Evolutionary conservation across 2,888 invertebrate genomes (phyloP), one percentile per base, ranked within the genome.

Genomic region (Lasius platythorax): DNA sequence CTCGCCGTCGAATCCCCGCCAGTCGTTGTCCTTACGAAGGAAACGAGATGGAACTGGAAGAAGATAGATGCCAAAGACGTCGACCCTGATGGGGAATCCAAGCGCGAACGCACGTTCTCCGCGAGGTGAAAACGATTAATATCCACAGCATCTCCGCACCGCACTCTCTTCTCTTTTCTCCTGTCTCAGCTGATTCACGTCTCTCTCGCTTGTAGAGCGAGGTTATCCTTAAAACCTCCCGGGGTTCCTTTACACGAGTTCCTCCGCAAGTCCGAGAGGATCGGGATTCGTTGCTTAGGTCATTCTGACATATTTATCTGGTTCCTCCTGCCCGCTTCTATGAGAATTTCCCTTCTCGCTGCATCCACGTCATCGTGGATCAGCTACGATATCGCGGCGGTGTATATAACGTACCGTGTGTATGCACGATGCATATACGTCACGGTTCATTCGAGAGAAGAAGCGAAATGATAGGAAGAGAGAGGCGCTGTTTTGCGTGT

Each of bases 221-320:
- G 89, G 88, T 92, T 91, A 92, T 92, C 91, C 89, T 87, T 74
- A 74, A 87, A 89, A 90, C 88, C 88, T 89, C 82, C 88, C 90
- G 87, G 86, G 90, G 89, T 92, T 92, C 92, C 87, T 85, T 90
- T 90, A 91, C 91, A 89, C 89, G 88, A 89, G 90, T 90, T 89
- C 83, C 87, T 87, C 73, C 83, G 83, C 83, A 85, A 87, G 84
- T 85, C 68, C 63, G 74, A 61, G 33, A 75, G 82, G 66, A 88
- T 86, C 86, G 85, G 81, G 86, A 85, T 88, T 87, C 88, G 85
- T 86, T 88, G 84, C 83, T 83, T 82, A 68, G 86, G 63, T 85
- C 88, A 87, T 83, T 87, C 90, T 91, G 92, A 92, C 92, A 91
- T 92, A 93, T 93, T 92, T 92, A 92, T 93, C 91, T 91, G 91